Evolutionary conservation across 1,140 invertebrate species (phyloP), one percentile per base, ranked within the genome.

Genomic region (Leptopilina clavipes): DNA sequence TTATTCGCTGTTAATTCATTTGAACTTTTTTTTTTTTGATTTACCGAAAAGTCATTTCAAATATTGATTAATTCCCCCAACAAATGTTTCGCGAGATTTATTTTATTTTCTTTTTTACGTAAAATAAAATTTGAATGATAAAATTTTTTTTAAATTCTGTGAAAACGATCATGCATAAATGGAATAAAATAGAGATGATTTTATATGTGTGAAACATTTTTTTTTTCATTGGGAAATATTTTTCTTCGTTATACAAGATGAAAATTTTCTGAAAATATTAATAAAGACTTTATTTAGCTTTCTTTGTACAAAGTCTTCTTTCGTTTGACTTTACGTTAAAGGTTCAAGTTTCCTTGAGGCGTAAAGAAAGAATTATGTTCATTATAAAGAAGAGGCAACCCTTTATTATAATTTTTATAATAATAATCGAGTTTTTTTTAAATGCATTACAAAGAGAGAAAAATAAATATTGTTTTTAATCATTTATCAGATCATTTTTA

Each of bases 321-420:
- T 25, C 19, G 12, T 31, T 65, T 22, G 25, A 65, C 9, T 65
- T 37, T 37, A 1, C 14, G 19, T 22, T 17, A 12, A 17, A 17
- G 48, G 48, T 52, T 52, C 17, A 8, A 52, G 6, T n/a, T 52
- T 52, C 14, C 10, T 37, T 11, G 18, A 37, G 19, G 18, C 18
- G 14, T 52, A 54, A 52, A 52, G 17, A 17, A 73, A 72, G 52
- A 52, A 52, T 72, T 43, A 25, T 19, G 70, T 10, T 48, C 52
- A 25, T 73, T 52, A 52, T n/a, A n/a, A 52, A 52, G 48, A 17
- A 17, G n/a, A 52, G n/a, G 5, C 48, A 8, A 52, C n/a, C 48
- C 48, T 52, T 52, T 52, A 12, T 17, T 52, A n/a, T 52, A 52
- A 52, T 52, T 52, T 17, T 52, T 17, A n/a, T 40, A 52, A 17